These are phyloP conservation scores for Andrena hattorfiana DNA, from an alignment of 2,888 invertebrate species.

Conservation along the genomic window DNA sequence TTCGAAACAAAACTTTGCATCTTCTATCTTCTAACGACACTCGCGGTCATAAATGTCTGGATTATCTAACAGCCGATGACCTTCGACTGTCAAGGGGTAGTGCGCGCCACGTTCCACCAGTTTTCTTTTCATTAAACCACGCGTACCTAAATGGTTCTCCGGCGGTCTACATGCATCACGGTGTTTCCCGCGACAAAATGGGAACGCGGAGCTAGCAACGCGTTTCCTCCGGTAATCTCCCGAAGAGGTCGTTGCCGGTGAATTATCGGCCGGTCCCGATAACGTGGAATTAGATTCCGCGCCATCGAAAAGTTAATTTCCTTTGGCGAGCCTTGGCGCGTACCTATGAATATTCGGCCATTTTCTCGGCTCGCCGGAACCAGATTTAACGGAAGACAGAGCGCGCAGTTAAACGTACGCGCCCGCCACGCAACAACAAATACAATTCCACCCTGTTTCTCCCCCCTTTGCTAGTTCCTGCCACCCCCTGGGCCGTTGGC, in stretches of 20 bases:
- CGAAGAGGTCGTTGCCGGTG: background rate
- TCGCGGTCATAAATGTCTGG: too few relatives aligned
- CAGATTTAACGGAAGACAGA: conserved; percentile 72
- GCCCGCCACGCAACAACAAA: conserved; percentile 79
- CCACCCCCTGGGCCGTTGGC: background rate
- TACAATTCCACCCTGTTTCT: conserved; percentile 78
- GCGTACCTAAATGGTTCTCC: background rate
- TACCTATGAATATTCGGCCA: conserved; percentile 51
- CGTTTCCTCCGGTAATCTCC: background rate
- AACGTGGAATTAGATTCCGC: background rate
- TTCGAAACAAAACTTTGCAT: too few relatives aligned
- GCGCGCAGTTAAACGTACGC: conserved; percentile 61
- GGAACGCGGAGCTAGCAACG: background rate
- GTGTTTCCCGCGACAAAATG: background rate
- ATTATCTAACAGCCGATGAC: too few relatives aligned
- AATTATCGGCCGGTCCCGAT: background rate
- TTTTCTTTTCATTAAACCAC: too few relatives aligned
- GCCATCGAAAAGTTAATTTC: conserved; percentile 29
- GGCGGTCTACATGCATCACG: background rate
- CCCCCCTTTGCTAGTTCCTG: conserved; percentile 39
- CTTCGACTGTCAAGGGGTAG: too few relatives aligned
- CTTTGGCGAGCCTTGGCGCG: conserved; percentile 52
- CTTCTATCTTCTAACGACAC: too few relatives aligned
- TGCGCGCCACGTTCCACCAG: too few relatives aligned
- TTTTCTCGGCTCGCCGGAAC: conserved; percentile 50